A percentile compares a stretch with the other conserved stretches of the same genome.
These are phyloP conservation scores for Microcebus tavaratra DNA, from an alignment of 2,113 vertebrate genomes.

Conservation along the genomic window DNA sequence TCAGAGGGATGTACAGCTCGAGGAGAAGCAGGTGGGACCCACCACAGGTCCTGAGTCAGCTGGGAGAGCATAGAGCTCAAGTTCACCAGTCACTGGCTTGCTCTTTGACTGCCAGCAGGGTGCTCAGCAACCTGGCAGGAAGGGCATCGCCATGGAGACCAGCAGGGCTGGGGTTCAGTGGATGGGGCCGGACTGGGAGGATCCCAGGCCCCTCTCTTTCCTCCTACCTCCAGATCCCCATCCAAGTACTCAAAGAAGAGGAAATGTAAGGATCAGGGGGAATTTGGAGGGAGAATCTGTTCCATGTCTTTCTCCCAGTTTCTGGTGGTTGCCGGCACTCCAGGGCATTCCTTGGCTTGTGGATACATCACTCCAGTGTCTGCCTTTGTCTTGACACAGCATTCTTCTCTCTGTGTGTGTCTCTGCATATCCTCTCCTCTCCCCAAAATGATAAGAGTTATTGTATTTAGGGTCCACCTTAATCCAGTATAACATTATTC, in stretches of 20 bases:
- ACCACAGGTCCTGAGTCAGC: no score
- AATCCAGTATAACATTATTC: not conserved
- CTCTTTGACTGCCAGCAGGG: not conserved
- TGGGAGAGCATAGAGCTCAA: not conserved
- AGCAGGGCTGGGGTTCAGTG: not conserved
- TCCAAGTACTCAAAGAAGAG: not conserved
- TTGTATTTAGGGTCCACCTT: not conserved
- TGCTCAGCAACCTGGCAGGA: not conserved
- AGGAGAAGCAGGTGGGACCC: not conserved
- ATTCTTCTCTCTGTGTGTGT: not conserved
- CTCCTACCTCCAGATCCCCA: not conserved
- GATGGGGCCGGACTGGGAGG: not conserved
- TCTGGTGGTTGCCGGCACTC: not conserved
- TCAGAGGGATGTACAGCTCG: not conserved
- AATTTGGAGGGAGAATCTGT: not conserved
- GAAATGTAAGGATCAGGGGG: not conserved
- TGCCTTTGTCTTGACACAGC: not conserved
- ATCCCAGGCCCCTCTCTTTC: not conserved
- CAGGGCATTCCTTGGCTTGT: not conserved
- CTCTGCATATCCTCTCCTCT: not conserved
- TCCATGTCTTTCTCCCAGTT: not conserved
- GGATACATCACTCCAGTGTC: not conserved
- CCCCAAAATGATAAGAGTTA: not conserved
- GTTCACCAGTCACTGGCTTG: not conserved
- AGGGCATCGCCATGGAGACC: not conserved